Base-by-base conservation (phyloP, 2,797 vertebrate species). In the Galagoides demidoff region DNA sequence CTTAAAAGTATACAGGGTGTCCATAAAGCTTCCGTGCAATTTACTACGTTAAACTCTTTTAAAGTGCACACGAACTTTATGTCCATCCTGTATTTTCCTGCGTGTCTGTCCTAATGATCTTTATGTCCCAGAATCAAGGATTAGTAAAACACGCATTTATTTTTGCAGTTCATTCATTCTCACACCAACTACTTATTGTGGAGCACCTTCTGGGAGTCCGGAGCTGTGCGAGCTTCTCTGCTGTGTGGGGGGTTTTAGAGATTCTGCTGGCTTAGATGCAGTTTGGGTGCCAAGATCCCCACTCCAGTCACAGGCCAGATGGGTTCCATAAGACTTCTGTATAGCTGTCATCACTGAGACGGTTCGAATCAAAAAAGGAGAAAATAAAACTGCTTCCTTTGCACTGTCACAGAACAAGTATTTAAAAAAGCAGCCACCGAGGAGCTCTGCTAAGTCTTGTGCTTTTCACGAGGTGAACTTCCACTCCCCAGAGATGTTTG, bases 91-190 rank as follows among this genome's bases (percentile, higher is more conserved):
- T 14, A 1, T 27, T 31, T 39, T 96, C 88, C 43, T 43, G 4
- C 1, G 22, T 43, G 29, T 7, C 3, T n/a, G 2, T 52, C 71
- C 37, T 74, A 79, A 57, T 13, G 29, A 76, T 49, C 66, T 63
- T 71, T 68, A 88, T 76, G 39, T 39, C 73, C 27, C 27, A 70
- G 90, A 85, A 94, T 83, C 23, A 70, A 93, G 45, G 57, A 63
- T 76, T 79, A 63, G 66, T 89, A 63, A 89, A 95, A 70, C n/a
- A 63, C 0, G 4, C 82, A n/a, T 95, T 86, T 90, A 89, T 52
- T 88, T 96, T 63, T 78, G 34, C 37, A 78, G 23, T 14, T 84
- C 49, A 68, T 81, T 89, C 86, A 37, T 68, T 91, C 89, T 93
- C 59, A 79, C 39, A 71, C 39, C 29, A 49, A 73, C 73, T 37